Base-by-base conservation (phyloP, 2,888 invertebrate species). In the Timandra comae region DNA sequence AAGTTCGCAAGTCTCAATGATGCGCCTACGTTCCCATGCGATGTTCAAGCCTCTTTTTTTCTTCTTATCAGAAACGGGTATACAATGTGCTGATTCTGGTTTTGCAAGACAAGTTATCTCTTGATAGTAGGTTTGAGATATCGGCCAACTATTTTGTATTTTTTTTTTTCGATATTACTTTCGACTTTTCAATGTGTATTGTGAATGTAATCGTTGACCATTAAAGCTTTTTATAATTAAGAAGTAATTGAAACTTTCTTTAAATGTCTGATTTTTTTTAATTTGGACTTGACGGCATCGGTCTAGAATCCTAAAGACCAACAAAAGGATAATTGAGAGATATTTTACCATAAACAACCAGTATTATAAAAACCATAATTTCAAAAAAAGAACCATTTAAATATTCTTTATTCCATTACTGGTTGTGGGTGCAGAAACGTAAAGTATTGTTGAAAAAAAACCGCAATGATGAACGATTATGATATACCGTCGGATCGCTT, bases 61-160 rank as follows among this genome's bases (percentile, higher is more conserved):
- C 75, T 63, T 62, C 63, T 59, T 52, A 56, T 60, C 63, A 67
- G 61, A 76, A 77, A 79, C 85, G 74, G 68, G 85, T 81, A 77
- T 77, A 78, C 82, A 75, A 75, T 72, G 71, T 72, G 70, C 63
- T 56, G 69, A 78, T 84, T 84, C 84, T 81, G 82, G 84, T 82
- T 84, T 76, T 69, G 76, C 82, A 74, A 79, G 76, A 65, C 64
- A 68, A 76, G 72, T 75, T 61, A 75, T 67, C 71, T 68, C 62
- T 64, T 56, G 65, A 76, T 74, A 70, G 64, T 70, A 56, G 60
- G 59, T 52, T 61, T 60, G 67, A 59, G 64, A 71, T 75, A 43
- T 40, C 33, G 33, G 29, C 28, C 37, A 35, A 37, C 44, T 36
- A 40, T 46, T 38, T 37, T 24, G 27, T 39, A 38, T 30, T 29